Base-by-base conservation (phyloP, 2,888 invertebrate species). In the Aphidoletes aphidimyza region DNA sequence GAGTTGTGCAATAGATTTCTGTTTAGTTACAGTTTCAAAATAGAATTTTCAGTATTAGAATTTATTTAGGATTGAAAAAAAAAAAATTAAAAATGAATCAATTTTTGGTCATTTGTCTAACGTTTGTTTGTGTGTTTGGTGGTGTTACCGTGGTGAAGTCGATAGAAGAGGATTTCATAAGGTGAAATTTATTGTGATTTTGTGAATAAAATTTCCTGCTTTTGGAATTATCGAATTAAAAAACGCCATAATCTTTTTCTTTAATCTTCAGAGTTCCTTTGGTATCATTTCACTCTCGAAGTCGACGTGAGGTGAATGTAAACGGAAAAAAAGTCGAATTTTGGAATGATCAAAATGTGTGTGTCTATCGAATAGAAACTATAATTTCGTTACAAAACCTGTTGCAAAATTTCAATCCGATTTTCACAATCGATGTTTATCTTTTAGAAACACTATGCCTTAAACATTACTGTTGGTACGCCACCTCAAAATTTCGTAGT, bases 121-220 rank as follows among this genome's bases (percentile, higher is more conserved):
- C 59, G 59, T 59, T 59, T 59, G 8, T 59, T 59, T 59, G 59
- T 59, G 59, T 26, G 26, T 26, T 59, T 19, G 59, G 59, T 59
- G 59, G 26, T 30, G 14, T 59, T 22, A 59, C 59, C 59, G 59
- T 26, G 26, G 22, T 14, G 26, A 59, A 26, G 59, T 59, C 59
- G 17, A 49, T 30, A 22, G 26, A 59, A 30, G 59, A 26, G 14
- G 59, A 59, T 59, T 59, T 59, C 26, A 59, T 59, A 59, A 2
- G 59, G 59, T 59, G 59, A 59, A 59, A 5, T 59, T 59, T 30
- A 26, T n/a, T 59, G 26, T 30, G 26, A 26, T 59, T 59, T 59
- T 26, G 59, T 30, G 17, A 26, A 59, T 22, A 26, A 59, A 59
- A 59, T 47, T n/a, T n/a, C n/a, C n/a, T n/a, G n/a, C n/a, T n/a